These are phyloP conservation scores for Ennomos erosarius DNA, from an alignment of 2,888 invertebrate genomes.

Conservation along the genomic window DNA sequence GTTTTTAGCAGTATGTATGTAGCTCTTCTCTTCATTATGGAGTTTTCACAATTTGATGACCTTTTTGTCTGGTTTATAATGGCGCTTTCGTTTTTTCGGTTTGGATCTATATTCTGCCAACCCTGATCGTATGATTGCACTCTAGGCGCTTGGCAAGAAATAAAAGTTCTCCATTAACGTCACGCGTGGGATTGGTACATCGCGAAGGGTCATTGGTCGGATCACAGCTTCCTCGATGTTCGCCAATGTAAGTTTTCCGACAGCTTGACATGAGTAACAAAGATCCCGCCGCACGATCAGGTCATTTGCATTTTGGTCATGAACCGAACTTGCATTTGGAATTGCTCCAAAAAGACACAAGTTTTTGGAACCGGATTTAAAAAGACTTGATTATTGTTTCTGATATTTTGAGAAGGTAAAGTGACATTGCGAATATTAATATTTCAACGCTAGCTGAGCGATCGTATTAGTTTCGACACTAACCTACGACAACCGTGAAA, in stretches of 20 bases:
- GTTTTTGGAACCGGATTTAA: constrained; percentile 10
- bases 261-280: constrained; percentile 20
- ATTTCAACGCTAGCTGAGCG: too few relatives aligned
- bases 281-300: constrained; percentile 16
- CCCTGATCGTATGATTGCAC: constrained; percentile 34
- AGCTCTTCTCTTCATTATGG: too few relatives aligned
- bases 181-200: constrained; percentile 44
- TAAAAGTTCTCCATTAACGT: constrained; percentile 50
- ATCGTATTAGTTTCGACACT: constrained; percentile 17
- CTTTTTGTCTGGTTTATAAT: too few relatives aligned
- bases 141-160: constrained; percentile 47
- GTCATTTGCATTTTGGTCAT: constrained; percentile 8
- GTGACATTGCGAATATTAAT: too few relatives aligned
- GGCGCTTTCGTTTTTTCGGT: too few relatives aligned
- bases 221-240: constrained; percentile 33
- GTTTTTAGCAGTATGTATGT: too few relatives aligned
- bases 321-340: constrained; percentile 20
- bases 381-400: background rate
- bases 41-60: too few relatives aligned
- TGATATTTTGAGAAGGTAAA: too few relatives aligned
- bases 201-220: constrained; percentile 51
- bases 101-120: constrained; percentile 18
- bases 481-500: constrained; percentile 34
- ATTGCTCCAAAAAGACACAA: constrained; percentile 14
- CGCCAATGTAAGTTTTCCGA: constrained; percentile 19